Percentiles rank a stretch among this genome's conserved stretches.
These are phyloP conservation scores for Apodemia mormo DNA, from an alignment of 2,888 invertebrate species.

Conservation along the genomic window DNA sequence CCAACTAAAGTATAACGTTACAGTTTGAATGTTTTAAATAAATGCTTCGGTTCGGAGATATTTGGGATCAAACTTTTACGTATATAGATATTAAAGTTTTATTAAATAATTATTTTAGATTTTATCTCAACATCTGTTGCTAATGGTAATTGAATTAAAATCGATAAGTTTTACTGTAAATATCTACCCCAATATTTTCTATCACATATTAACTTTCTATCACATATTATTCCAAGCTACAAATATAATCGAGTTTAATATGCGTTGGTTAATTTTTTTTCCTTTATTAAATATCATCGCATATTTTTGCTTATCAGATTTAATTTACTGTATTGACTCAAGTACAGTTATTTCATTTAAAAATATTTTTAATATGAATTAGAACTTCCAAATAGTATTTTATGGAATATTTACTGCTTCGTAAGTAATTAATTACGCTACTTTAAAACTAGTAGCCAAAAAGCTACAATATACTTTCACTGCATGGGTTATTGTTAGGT, in stretches of 20 bases:
- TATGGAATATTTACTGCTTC: no score
- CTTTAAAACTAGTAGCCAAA: no score
- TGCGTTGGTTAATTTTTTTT: neutral
- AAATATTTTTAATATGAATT: neutral
- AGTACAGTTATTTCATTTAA: neutral
- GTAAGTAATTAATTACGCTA: no score
- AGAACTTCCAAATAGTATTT: no score
- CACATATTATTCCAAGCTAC: neutral
- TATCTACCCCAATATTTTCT: neutral
- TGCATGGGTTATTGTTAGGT: no score
- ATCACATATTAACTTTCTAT: neutral
- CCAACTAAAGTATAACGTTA: conserved; percentile 9
- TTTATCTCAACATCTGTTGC: conserved; percentile 5
- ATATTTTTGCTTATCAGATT: neutral
- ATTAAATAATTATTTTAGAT: conserved; percentile 19
- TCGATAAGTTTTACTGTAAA: conserved; percentile 6
- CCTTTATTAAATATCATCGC: neutral
- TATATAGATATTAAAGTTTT: conserved; percentile 39
- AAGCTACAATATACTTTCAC: no score
- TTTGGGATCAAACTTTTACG: conserved; percentile 72
- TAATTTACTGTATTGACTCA: neutral
- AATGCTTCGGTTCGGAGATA: conserved; percentile 26
- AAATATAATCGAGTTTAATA: neutral
- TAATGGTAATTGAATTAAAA: neutral
- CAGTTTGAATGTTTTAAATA: neutral